phyloP scores from a whole-genome alignment of 2,888 invertebrate species.

The Balanococcus diminutus region DNA sequence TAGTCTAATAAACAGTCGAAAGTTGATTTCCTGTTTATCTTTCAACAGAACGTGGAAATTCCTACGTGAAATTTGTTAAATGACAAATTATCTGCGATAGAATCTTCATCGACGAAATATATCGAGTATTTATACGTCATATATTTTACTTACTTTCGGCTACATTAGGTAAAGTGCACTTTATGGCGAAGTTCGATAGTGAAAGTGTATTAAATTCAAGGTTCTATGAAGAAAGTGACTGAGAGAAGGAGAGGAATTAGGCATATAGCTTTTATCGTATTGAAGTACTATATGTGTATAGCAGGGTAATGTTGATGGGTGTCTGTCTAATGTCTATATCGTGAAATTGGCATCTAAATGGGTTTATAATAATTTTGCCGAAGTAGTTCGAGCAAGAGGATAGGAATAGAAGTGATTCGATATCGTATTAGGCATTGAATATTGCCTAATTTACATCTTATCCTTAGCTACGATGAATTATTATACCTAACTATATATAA shows the following conservation, averaged over 20 bases:
- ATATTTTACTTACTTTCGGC: not conserved
- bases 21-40: not conserved
- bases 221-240: too few species aligned
- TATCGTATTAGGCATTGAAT: not conserved
- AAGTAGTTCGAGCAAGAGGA: not conserved
- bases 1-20: not conserved
- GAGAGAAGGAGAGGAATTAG: not conserved
- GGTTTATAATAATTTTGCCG: not conserved
- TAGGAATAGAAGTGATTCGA: not conserved
- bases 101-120: not conserved
- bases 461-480: too few species aligned
- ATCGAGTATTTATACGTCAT: not conserved
- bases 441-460: too few species aligned
- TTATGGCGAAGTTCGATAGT: too few species aligned
- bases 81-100: not conserved
- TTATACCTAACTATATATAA: too few species aligned
- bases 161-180: too few species aligned
- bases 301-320: not conserved
- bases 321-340: not conserved
- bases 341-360: not conserved
- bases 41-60: not conserved
- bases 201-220: too few species aligned
- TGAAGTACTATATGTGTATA: not conserved
- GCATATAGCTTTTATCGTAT: not conserved
- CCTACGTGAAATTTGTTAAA: not conserved